Percentiles rank a stretch among this genome's conserved stretches.
Conservation (phyloP, 2,797 vertebrate genomes). For the Poecilia picta region DNA sequence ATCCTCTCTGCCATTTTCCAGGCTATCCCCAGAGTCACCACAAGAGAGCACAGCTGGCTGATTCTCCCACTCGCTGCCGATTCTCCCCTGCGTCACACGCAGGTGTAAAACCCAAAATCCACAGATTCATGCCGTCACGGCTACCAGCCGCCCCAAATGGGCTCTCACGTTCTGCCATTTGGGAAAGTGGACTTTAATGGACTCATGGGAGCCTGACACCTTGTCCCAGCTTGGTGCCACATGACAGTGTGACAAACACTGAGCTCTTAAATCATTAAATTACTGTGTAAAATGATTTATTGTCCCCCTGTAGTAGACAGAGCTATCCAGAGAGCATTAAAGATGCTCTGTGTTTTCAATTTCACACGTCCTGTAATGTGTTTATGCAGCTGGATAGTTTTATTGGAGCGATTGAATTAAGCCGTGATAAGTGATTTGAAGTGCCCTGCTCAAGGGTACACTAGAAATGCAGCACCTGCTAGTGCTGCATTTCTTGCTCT, state of each 20-base stretch:
- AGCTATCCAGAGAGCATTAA: slow-evolving; percentile 72
- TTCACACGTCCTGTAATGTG: slow-evolving; percentile 83
- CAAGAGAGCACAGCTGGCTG: slow-evolving; percentile 79
- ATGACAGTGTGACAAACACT: slow-evolving; percentile 76
- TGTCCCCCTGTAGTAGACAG: slow-evolving; percentile 66
- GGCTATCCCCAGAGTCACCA: slow-evolving; percentile 68
- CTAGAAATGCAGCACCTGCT: slow-evolving; percentile 71
- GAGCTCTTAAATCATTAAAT: slow-evolving; percentile 77
- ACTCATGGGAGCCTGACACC: slow-evolving; percentile 81
- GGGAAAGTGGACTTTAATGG: slow-evolving; percentile 80
- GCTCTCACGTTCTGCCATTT: slow-evolving; percentile 80
- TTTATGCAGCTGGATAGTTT: slow-evolving; percentile 88
- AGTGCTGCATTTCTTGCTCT: slow-evolving; percentile 27
- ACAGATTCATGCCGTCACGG: slow-evolving; percentile 65
- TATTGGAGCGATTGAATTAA: slow-evolving; percentile 81
- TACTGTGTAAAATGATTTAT: slow-evolving; percentile 79
- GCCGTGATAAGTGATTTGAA: slow-evolving; percentile 78
- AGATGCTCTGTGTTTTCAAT: slow-evolving; percentile 78
- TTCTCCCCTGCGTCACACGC: slow-evolving; percentile 69
- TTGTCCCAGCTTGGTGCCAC: slow-evolving; percentile 77
- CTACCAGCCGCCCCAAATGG: slow-evolving; percentile 74
- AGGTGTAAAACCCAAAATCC: slow-evolving; percentile 73
- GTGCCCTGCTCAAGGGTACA: slow-evolving; percentile 68
- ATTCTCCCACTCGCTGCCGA: slow-evolving; percentile 60
- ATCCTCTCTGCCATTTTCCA: slow-evolving; percentile 51